Base-by-base conservation (phyloP, 2,113 vertebrate species). In the Antechinus stuartii region DNA sequence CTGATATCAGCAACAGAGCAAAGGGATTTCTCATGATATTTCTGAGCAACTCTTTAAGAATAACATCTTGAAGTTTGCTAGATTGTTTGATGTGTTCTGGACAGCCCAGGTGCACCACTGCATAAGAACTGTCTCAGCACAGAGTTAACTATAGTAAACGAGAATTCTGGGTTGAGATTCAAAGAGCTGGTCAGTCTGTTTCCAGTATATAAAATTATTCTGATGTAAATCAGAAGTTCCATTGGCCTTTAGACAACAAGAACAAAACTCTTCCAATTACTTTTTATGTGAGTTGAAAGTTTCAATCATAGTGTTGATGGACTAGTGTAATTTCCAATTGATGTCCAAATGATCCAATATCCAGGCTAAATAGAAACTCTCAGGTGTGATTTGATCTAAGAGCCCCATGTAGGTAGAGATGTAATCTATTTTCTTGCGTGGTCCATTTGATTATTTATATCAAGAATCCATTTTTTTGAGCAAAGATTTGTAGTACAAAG, bases 141-240 rank as follows among this genome's bases (percentile, higher is more conserved):
- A 84, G n/a, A 42, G 16, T 16, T 46, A 56, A 56, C 30, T 90
- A 49, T 52, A 92, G 57, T 54, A 94, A 96, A 91, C 42, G 61
- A 55, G 49, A 57, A 30, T 90, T 14, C 68, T 90, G 47, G 56
- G 53, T 14, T 22, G 16, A 26, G 42, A 90, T 94, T 91, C 27
- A 42, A 7, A 84, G 19, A 42, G 26, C 35, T 92, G 54, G 26
- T 61, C 42, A 54, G 25, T 12, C 1, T 24, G 23, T 53, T 76
- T 50, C 57, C 54, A 47, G 89, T 94, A 95, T 2, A 35, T 24
- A 27, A 10, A 11, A 26, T n/a, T 46, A 91, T 95, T 95, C 54
- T 46, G n/a, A 91, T 50, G 30, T 46, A 9, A 68, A 91, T 52
- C 30, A 27, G 95, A 92, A 57, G 53, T 23, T 5, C 25, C 47